Evolutionary conservation across 2,797 vertebrate species (phyloP).

Genomic region (Nannoperca australis): DNA sequence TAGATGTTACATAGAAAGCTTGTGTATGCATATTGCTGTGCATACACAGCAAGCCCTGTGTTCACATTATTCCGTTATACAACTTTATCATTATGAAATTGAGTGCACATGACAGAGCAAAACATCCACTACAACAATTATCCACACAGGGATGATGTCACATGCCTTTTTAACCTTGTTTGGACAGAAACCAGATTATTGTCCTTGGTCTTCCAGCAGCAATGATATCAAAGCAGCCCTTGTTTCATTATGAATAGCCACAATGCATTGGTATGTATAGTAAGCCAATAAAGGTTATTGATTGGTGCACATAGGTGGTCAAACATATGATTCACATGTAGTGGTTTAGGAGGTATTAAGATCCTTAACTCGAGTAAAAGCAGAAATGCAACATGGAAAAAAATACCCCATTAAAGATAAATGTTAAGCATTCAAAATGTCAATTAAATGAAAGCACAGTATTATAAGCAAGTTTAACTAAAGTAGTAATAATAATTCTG

Average conservation of each 20-base stretch:
- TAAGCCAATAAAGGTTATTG: constrained; percentile 43
- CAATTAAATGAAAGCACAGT: neutral
- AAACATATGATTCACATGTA: constrained; percentile 34
- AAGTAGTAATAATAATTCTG: constrained; percentile 2
- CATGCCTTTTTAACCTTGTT: constrained; percentile 71
- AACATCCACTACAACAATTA: constrained; percentile 65
- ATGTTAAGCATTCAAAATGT: constrained; percentile 17
- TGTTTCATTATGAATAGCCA: constrained; percentile 55
- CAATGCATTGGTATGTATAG: constrained; percentile 22
- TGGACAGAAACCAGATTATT: constrained; percentile 56
- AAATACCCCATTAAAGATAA: neutral
- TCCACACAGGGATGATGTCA: constrained; percentile 63
- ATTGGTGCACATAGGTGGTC: constrained; percentile 41
- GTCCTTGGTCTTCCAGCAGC: constrained; percentile 44
- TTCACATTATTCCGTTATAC: constrained; percentile 55
- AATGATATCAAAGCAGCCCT: constrained; percentile 49
- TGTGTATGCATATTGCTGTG: constrained; percentile 17
- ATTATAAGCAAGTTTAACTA: no score
- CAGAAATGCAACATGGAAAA: neutral
- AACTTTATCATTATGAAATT: constrained; percentile 60
- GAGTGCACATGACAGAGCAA: constrained; percentile 59
- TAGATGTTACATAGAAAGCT: constrained; percentile 31
- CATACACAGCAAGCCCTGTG: constrained; percentile 30
- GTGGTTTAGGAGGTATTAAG: constrained; percentile 5
- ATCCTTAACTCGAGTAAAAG: constrained; percentile 9